phyloP scores from a whole-genome alignment of 2,797 vertebrate genomes.

The Chaunax sp. region DNA sequence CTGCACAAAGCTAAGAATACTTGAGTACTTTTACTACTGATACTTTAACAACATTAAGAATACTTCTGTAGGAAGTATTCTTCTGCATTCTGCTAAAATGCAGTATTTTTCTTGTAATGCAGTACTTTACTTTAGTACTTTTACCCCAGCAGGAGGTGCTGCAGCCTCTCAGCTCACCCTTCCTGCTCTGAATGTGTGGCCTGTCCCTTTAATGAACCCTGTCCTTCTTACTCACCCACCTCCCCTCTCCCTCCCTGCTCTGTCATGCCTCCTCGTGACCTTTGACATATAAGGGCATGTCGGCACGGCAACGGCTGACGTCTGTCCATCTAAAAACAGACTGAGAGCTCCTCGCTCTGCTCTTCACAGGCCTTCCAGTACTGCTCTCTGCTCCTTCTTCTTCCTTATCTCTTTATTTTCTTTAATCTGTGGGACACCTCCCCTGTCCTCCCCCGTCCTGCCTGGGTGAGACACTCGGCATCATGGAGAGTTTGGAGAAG shows the following conservation, averaged over 20 bases:
- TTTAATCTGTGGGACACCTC: background rate
- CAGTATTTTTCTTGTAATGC: background rate
- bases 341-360: background rate
- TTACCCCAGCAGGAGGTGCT: conserved; percentile 29
- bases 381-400: conserved; percentile 1
- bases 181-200: background rate
- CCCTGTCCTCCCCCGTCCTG: background rate
- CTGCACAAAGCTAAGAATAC: background rate
- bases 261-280: conserved; percentile 70
- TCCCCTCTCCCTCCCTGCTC: background rate
- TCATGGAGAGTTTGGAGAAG: conserved; percentile 95
- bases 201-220: conserved; percentile 42
- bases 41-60: too few species aligned
- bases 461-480: conserved; percentile 1
- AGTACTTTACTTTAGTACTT: background rate
- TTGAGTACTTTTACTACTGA: background rate
- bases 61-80: too few species aligned
- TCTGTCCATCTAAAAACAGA: conserved; percentile 90
- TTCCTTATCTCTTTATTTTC: background rate
- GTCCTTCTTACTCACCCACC: background rate
- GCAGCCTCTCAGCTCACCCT: background rate
- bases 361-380: background rate
- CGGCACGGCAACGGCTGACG: conserved; percentile 84
- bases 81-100: too few species aligned
- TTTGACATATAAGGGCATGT: conserved; percentile 93